Conservation (phyloP, 2,113 vertebrate species). For the Tamias sibiricus region DNA sequence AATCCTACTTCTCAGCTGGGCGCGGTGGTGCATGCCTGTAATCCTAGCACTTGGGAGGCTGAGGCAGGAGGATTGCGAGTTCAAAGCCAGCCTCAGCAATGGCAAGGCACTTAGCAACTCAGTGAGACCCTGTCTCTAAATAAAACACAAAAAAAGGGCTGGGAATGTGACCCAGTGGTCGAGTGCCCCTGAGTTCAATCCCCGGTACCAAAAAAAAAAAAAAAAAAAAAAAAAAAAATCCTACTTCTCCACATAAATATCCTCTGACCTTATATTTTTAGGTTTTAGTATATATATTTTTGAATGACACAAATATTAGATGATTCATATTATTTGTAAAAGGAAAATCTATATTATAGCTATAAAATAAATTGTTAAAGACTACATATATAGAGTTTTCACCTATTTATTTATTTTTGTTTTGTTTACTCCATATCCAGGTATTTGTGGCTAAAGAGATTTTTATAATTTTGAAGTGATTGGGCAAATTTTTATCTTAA, state of each 20-base stretch:
- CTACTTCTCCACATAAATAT: neutral
- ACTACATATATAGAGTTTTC: rapidly evolving
- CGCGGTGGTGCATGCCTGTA: too few species aligned
- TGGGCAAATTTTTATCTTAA: neutral
- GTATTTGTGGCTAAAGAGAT: neutral
- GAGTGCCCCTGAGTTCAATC: too few species aligned
- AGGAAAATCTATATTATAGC: neutral
- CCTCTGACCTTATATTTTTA: neutral
- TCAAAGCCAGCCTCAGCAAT: too few species aligned
- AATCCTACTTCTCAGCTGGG: neutral
- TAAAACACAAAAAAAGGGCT: too few species aligned
- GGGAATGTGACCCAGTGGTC: too few species aligned
- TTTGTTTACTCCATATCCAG: neutral
- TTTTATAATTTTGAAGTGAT: neutral
- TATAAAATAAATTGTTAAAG: neutral
- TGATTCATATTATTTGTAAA: neutral
- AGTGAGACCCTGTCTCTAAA: too few species aligned
- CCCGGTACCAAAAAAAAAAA: too few species aligned
- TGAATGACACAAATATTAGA: neutral
- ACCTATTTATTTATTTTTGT: neutral
- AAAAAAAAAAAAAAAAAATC: too few species aligned
- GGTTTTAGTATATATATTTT: neutral
- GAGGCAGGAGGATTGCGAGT: too few species aligned
- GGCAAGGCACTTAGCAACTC: too few species aligned
- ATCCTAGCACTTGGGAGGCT: too few species aligned